Conservation (phyloP, 2,888 invertebrate genomes). For the Acleris holmiana region DNA sequence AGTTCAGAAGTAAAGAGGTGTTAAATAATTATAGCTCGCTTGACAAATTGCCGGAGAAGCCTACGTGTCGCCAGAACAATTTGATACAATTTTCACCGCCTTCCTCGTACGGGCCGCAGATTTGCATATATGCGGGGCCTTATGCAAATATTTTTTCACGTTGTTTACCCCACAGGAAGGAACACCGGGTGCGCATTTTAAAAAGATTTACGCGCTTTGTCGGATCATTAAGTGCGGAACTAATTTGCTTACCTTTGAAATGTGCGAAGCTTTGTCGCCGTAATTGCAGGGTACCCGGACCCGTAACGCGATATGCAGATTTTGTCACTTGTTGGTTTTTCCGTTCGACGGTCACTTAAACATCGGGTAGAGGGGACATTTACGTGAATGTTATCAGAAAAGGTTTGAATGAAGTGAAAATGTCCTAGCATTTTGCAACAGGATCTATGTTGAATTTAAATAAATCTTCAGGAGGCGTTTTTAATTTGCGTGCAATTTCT, state of each 20-base stretch:
- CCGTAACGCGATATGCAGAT: conserved; percentile 80
- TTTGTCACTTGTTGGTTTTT: conserved; percentile 60
- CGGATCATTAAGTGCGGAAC: conserved; percentile 84
- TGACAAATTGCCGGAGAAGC: conserved; percentile 81
- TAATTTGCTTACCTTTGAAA: conserved; percentile 85
- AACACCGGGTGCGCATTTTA: conserved; percentile 78
- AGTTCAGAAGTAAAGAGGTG: conserved; percentile 50
- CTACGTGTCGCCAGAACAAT: conserved; percentile 79
- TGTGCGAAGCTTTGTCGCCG: conserved; percentile 79
- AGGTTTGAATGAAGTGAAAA: conserved; percentile 38
- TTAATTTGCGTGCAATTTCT: conserved; percentile 62
- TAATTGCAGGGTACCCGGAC: conserved; percentile 73
- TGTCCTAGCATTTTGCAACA: conserved; percentile 21
- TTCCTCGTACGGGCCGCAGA: conserved; percentile 71
- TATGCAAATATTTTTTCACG: conserved; percentile 83
- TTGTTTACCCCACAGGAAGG: conserved; percentile 74
- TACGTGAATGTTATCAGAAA: background rate
- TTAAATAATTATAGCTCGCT: conserved; percentile 79
- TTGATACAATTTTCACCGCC: conserved; percentile 82
- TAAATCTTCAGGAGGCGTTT: conserved; percentile 44
- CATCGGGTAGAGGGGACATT: conserved; percentile 6
- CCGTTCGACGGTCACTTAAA: conserved; percentile 42
- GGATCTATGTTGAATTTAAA: conserved; percentile 3
- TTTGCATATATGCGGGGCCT: conserved; percentile 80
- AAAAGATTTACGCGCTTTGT: conserved; percentile 84